Conservation (phyloP, 2,113 vertebrate species). For the Pedionomus torquatus region DNA sequence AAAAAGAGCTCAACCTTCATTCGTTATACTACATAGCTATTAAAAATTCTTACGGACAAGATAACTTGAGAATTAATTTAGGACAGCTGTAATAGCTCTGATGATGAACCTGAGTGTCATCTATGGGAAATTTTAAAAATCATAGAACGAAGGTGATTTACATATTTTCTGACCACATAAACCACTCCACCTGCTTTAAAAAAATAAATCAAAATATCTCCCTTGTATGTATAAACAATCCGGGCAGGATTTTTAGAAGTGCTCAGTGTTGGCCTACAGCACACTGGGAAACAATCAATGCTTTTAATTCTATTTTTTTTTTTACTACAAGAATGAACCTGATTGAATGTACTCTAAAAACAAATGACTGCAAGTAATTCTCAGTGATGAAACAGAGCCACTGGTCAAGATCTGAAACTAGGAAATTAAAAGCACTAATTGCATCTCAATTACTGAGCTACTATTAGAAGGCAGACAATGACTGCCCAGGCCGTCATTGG, state of each 20-base stretch:
- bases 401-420: background rate
- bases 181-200: background rate
- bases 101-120: background rate
- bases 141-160: background rate
- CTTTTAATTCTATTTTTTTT: no score
- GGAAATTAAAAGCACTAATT: background rate
- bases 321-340: background rate
- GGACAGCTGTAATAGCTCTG: slow-evolving; percentile 45
- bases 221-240: background rate
- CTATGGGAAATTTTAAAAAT: background rate
- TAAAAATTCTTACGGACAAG: slow-evolving; percentile 30
- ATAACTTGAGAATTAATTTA: slow-evolving; percentile 30
- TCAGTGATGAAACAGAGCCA: background rate
- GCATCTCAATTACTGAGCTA: background rate
- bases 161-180: background rate
- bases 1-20: background rate
- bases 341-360: background rate
- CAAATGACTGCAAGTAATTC: background rate
- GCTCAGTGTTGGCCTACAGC: background rate
- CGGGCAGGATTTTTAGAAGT: background rate
- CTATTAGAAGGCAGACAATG: background rate
- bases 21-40: background rate
- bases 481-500: background rate
- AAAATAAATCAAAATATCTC: background rate
- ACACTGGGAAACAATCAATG: background rate